These are phyloP conservation scores for Centropus unirufus DNA, from an alignment of 2,113 vertebrate genomes.

Conservation along the genomic window DNA sequence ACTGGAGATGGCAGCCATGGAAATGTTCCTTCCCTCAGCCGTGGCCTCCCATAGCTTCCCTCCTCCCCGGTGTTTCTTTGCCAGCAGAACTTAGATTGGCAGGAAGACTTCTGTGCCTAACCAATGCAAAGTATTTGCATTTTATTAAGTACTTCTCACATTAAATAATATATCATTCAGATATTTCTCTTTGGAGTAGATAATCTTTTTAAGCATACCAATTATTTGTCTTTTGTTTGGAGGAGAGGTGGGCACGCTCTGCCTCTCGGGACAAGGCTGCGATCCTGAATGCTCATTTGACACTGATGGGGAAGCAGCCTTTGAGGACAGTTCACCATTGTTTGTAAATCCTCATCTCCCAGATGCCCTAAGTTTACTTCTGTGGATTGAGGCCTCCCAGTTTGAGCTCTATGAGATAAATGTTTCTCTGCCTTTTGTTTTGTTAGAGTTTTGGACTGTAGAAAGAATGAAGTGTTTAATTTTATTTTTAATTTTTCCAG, in stretches of 20 bases:
- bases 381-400: neutral
- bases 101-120: neutral
- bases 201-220: neutral
- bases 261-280: neutral
- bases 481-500: neutral
- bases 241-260: neutral
- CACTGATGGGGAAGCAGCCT: neutral
- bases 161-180: neutral
- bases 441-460: neutral
- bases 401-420: neutral
- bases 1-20: neutral
- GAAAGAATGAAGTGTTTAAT: neutral
- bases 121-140: neutral
- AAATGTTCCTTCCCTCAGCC: neutral
- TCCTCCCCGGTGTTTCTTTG: neutral
- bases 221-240: neutral
- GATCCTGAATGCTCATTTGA: neutral
- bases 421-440: neutral
- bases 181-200: neutral
- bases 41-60: neutral
- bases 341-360: neutral
- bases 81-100: neutral
- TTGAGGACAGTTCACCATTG: neutral
- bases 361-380: neutral
- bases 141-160: neutral